A percentile compares a stretch with the other conserved stretches of the same genome.
Evolutionary conservation across 2,113 vertebrate species (phyloP).

Genomic region (Herpailurus yagouaroundi): DNA sequence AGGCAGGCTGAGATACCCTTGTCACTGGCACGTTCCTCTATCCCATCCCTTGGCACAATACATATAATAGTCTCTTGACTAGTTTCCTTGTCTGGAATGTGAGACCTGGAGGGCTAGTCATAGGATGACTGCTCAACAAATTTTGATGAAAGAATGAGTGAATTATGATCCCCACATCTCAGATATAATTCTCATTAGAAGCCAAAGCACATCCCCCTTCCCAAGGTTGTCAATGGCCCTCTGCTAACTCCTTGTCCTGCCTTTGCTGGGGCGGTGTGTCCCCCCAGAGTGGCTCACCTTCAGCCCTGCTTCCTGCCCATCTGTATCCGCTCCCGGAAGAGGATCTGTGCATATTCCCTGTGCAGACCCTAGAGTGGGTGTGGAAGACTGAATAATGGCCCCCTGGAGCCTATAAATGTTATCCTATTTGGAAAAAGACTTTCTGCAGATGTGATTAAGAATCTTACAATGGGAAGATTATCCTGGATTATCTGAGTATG

Average conservation of each 20-base stretch:
- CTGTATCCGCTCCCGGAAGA: not conserved
- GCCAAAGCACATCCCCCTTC: not conserved
- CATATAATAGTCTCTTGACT: not conserved
- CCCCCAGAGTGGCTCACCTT: not conserved
- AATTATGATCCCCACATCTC: not conserved
- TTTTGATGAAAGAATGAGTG: not conserved
- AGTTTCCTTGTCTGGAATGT: not conserved
- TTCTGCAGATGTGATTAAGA: not conserved
- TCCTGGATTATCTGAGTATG: not conserved
- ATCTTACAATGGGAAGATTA: not conserved
- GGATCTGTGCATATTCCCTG: not conserved
- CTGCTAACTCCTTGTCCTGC: not conserved
- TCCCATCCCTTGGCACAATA: not conserved
- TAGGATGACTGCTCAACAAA: not conserved
- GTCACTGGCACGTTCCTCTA: not conserved
- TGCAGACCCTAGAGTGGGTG: not conserved
- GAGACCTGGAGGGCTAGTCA: not conserved
- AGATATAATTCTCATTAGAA: not conserved
- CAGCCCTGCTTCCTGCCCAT: not conserved
- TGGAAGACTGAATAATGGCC: not conserved
- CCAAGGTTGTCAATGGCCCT: not conserved
- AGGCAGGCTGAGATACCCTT: not conserved
- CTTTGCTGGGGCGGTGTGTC: not conserved
- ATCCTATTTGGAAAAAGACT: not conserved
- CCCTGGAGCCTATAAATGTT: not conserved